Base-by-base conservation (phyloP, 2,888 invertebrate genomes). In the Acleris laterana region DNA sequence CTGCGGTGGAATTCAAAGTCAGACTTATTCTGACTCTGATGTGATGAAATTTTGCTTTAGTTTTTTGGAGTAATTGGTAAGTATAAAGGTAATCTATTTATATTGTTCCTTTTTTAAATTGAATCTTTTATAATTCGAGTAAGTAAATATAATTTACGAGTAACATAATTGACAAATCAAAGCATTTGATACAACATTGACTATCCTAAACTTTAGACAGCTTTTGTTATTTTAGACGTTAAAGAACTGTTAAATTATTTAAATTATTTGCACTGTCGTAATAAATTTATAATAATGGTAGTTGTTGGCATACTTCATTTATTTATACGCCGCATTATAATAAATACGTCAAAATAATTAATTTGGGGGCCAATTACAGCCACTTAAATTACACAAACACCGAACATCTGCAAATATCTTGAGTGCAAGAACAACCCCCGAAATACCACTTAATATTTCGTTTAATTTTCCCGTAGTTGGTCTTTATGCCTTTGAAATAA, bases 401-500 rank as follows among this genome's bases (percentile, higher is more conserved):
- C 32, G 17, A 62, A 62, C 66, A 66, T 66, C 66, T 66, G 66
- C 66, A 57, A 66, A 65, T 61, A 62, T 66, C 61, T 51, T 22
- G 13, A 28, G 28, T 58, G 17, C 51, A 63, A 64, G 61, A 77
- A 70, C 70, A 73, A 79, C 80, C 80, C 74, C 71, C 67, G 71
- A 67, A 74, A 68, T 58, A 58, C 46, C 58, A 56, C 38, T 48
- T 19, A 61, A 59, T 48, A 38, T 62, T 64, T 55, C 42, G 48
- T 51, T 6, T 32, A 5, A 59, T 63, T 42, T 16, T 3, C 7
- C 19, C 38, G 16, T 17, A 16, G 16, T 16, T 53, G 62, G 5
- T n/a, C 25, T 11, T 11, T 72, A 64, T 52, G 5, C 2, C n/a
- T 3, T 44, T 13, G 61, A 5, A 58, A 69, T 75, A 79, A 66